Base-by-base conservation (phyloP, 2,797 vertebrate species). In the Nannoperca obscura region DNA sequence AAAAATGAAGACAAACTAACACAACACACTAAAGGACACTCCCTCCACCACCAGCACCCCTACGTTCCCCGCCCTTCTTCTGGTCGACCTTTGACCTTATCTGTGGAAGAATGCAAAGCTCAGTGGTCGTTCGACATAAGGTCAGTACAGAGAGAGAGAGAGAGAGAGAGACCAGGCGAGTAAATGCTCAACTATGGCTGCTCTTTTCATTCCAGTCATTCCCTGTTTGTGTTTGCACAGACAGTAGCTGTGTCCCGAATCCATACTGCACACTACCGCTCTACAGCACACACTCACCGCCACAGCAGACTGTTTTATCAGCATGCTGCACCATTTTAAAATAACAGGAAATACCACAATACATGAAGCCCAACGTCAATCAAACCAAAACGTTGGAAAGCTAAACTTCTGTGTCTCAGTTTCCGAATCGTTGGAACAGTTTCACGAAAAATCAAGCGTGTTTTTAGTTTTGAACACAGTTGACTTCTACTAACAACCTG, bases 41-140 rank as follows among this genome's bases (percentile, higher is more conserved):
- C 74, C 49, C 55, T 46, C 53, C 3, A 0, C 46, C 46, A 40
- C 19, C 47, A 8, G 27, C 58, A 34, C 71, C 54, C 22, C 34
- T n/a, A 67, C 55, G 69, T 49, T 54, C 71, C 54, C 22, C 34
- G 20, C 69, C 52, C 73, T 49, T 54, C 84, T 83, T 22, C 76
- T 58, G 64, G 54, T 20, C 71, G 83, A 91, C 87, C 91, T 88
- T 53, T 89, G 86, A 91, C 91, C 88, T 80, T 13, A 36, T 84
- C 84, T n/a, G 62, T 71, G 77, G 77, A 84, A 84, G n/a, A n/a
- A n/a, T 49, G 91, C 82, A 91, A 92, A 88, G 87, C 83, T 77
- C 49, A 2, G 72, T 67, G 82, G 82, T n/a, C 44, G 5, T 75
- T 72, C 22, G 7, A 69, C 75, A 53, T 70, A 8, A 24, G 75